Evolutionary conservation across 1,140 invertebrate genomes (phyloP).

Genomic region (Penaeus indicus): DNA sequence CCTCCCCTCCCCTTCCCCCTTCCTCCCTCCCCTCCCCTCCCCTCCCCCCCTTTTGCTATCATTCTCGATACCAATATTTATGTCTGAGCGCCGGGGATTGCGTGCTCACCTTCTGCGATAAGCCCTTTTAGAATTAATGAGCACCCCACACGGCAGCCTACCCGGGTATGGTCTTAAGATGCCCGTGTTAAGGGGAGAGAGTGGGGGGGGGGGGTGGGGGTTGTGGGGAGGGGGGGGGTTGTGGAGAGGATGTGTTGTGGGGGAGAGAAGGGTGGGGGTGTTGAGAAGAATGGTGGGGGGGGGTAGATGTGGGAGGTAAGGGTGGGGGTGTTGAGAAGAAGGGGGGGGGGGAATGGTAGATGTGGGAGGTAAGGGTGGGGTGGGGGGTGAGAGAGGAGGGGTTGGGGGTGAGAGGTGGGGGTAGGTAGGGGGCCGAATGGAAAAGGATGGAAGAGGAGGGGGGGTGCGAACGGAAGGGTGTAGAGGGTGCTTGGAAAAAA

Average conservation of each 20-base stretch:
- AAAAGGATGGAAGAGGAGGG: too few relatives aligned
- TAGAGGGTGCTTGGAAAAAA: too few relatives aligned
- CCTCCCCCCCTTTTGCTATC: too few relatives aligned
- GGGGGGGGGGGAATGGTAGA: not conserved
- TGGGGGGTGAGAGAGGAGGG: not conserved
- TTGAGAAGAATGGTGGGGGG: not conserved
- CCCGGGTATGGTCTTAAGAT: not conserved
- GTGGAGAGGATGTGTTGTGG: too few relatives aligned
- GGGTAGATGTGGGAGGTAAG: too few relatives aligned
- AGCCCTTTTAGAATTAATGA: conserved; percentile 53
- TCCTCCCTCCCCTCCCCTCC: too few relatives aligned
- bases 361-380: too few relatives aligned
- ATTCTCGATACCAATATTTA: conserved; percentile 42
- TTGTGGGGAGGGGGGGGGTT: not conserved
- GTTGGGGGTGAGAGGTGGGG: too few relatives aligned
- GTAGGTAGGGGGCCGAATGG: not conserved
- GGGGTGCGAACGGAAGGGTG: too few relatives aligned
- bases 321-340: too few relatives aligned
- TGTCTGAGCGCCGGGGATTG: conserved; percentile 24
- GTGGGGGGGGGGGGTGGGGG: not conserved
- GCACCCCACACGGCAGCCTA: conserved; percentile 35
- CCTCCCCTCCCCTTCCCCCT: too few relatives aligned
- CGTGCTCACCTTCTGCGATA: conserved; percentile 34
- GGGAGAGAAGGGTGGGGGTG: too few relatives aligned
- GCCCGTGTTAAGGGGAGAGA: not conserved